Evolutionary conservation across 2,113 vertebrate species (phyloP), one percentile per base, ranked within the genome.

Genomic region (Epinephelus lanceolatus): DNA sequence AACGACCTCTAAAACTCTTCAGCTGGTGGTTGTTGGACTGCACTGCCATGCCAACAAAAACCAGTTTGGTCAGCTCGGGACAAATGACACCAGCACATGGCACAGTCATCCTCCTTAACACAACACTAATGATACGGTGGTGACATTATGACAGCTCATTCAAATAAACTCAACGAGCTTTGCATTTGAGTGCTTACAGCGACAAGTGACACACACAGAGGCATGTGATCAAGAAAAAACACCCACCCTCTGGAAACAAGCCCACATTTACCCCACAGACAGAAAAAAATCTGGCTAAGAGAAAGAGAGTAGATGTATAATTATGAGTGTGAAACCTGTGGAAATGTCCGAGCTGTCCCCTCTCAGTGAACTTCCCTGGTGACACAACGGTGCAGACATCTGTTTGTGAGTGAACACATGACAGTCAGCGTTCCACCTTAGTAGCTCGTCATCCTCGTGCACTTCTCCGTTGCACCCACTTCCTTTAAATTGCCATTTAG

Each of bases 51-150:
- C 9, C 2, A n/a, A 27, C 37, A 27, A 71, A 85, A 86, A 69
- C 67, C 69, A 33, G 77, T 88, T 81, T 37, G 57, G 63, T 60
- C 76, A 60, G 68, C 10, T 49, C 52, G 37, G 59, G 3, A 51
- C 47, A 27, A 19, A 27, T 63, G 42, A 60, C 15, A 40, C 11
- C 60, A 0, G 2, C 18, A 3, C 19, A 11, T 15, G 11, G 3
- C 53, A 45, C 30, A 47, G 9, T 10, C 8, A 12, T 45, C 42
- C 42, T 12, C 19, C 17, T n/a, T 18, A 14, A 33, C n/a, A 37
- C 27, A 60, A 12, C 55, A 60, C n/a, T 0, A 14, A 13, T 33
- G 6, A n/a, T 5, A n/a, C 9, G 8, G 8, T 21, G 21, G 4
- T 8, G 3, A 9, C 7, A 7, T 19, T 23, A 23, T 10, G 55